Base-by-base conservation (phyloP, 2,113 vertebrate genomes). In the Callospermophilus lateralis region DNA sequence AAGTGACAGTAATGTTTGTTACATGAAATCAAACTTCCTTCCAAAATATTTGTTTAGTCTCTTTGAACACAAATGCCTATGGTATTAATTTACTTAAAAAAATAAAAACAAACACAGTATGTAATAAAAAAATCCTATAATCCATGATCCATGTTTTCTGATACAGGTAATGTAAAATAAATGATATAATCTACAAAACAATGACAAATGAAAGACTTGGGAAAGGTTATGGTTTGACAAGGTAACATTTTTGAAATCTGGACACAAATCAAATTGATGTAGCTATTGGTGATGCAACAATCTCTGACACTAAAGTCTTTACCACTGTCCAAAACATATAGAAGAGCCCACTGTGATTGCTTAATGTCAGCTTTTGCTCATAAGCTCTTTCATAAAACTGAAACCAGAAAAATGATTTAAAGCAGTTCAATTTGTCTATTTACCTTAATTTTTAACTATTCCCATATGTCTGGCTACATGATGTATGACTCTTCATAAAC, bases 391-490 rank as follows among this genome's bases (percentile, higher is more conserved):
- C 97, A 99, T 99, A 99, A 99, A 98, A 98, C 96, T 98, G 98
- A 98, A 99, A 98, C 96, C 83, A 98, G 97, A 98, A 98, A 98
- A 99, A 99, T 99, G 98, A 99, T 99, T 99, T 99, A 98, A 99
- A 99, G 98, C 98, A 98, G 98, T 98, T 98, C 98, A 99, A 99
- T 99, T 99, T 99, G 98, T 99, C 98, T 98, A 98, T 99, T 99
- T 99, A 98, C 98, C 98, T 99, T 99, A 99, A 99, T 99, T 98
- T 98, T 98, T 98, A 99, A 98, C 98, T 99, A 98, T 99, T 99
- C 98, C 98, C 98, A 98, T 99, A 99, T 97, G 98, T 98, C 98
- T 98, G 95, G 98, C 98, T 98, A 98, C 97, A 98, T 99, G 99
- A 99, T 99, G 90, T 98, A 99, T 98, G 98, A 99, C 98, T 99